Base-by-base conservation (phyloP, 2,888 invertebrate species). In the Tinea trinotella region DNA sequence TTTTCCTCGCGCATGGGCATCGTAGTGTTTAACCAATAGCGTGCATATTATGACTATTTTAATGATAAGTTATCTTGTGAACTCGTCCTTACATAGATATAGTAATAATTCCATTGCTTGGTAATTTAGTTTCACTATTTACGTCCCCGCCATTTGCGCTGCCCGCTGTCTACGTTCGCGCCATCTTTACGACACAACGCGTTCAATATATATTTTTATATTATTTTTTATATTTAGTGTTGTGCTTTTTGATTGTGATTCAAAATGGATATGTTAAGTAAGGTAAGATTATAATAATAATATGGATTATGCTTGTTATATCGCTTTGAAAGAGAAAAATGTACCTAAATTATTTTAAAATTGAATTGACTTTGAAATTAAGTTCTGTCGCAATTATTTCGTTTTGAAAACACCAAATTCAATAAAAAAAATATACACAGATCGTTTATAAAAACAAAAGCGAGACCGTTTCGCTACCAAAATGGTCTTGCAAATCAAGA, bases 181-280 rank as follows among this genome's bases (percentile, higher is more conserved):
- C 40, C 2, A 13, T 40, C n/a, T n/a, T 40, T 40, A 2, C 2
- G 4, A 10, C n/a, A 40, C 7, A n/a, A 13, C 40, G 40, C 40
- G 12, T 2, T 40, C 12, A 7, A 15, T 40, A 13, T 40, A 13
- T n/a, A 40, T 13, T 13, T 40, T 7, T 15, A 40, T 2, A 2
- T 40, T 40, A 3, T 40, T 4, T 40, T 35, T 18, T 6, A 7
- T 18, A 19, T 46, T 46, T 46, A n/a, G 36, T 36, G 36, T 36
- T 19, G 46, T 46, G 40, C 6, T 7, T 3, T 46, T 19, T 19
- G 7, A 4, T 46, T 46, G 46, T 19, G 19, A 19, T 46, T 46
- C 22, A 50, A 20, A n/a, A 50, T 50, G 50, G 50, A 50, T 50
- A n/a, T 50, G 4, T 50, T 50, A 12, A 50, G 13, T 24, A 50